Evolutionary conservation across 1,140 invertebrate genomes (phyloP).

Genomic region (Drosophila punjabiensis): DNA sequence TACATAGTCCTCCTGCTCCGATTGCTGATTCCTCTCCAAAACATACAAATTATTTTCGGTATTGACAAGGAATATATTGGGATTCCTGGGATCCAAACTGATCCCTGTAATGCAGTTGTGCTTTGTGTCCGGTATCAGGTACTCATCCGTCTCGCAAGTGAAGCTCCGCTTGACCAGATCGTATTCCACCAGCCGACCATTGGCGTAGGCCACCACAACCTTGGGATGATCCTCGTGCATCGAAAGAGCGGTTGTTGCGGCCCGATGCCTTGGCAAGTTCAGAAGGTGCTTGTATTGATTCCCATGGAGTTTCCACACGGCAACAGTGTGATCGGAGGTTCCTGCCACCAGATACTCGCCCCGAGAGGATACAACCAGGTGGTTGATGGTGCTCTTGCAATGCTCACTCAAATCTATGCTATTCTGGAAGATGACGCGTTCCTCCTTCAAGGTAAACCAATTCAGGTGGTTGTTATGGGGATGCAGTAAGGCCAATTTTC

Average conservation of each 20-base stretch:
- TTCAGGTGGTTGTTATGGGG: slow-evolving; percentile 57
- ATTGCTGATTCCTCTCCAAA: slow-evolving; percentile 78
- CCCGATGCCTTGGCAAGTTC: slow-evolving; percentile 89
- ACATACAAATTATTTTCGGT: slow-evolving; percentile 88
- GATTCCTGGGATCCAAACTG: slow-evolving; percentile 87
- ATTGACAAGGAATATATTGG: slow-evolving; percentile 88
- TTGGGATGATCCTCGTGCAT: slow-evolving; percentile 87
- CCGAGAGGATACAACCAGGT: slow-evolving; percentile 77
- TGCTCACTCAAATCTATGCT: slow-evolving; percentile 29
- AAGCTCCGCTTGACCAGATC: slow-evolving; percentile 87
- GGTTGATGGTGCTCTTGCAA: slow-evolving; percentile 26
- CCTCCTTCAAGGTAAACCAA: slow-evolving; percentile 38
- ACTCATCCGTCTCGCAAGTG: slow-evolving; percentile 85
- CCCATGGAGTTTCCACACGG: slow-evolving; percentile 86
- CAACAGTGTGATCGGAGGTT: slow-evolving; percentile 87
- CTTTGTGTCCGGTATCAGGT: slow-evolving; percentile 43
- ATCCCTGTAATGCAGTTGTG: slow-evolving; percentile 86
- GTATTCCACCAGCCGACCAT: slow-evolving; percentile 91
- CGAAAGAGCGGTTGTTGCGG: slow-evolving; percentile 88
- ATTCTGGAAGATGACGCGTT: slow-evolving; percentile 12
- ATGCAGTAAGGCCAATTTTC: slow-evolving; percentile 77
- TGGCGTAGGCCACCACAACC: slow-evolving; percentile 89
- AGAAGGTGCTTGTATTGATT: slow-evolving; percentile 86
- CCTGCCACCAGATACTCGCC: slow-evolving; percentile 88
- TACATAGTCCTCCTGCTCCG: background rate